Evolutionary conservation across 2,113 vertebrate species (phyloP).

Genomic region (Cheilinus undulatus): DNA sequence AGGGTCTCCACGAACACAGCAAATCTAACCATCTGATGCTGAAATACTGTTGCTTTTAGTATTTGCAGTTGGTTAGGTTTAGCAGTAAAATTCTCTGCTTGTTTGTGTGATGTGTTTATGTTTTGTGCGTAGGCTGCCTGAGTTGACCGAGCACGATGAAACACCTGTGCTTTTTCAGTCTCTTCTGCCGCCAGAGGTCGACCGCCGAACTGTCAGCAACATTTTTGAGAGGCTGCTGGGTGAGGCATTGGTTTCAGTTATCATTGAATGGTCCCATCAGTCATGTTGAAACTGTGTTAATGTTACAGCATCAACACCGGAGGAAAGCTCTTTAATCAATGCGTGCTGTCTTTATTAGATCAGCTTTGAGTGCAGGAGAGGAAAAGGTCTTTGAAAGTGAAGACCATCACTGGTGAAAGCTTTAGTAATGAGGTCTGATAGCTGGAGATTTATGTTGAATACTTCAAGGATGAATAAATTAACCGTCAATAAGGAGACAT

Average conservation of each 20-base stretch:
- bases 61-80: neutral
- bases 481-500: too few relatives aligned
- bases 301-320: neutral
- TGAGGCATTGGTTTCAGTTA: constrained; percentile 34
- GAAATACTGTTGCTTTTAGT: neutral
- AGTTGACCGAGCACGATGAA: neutral
- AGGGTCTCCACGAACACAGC: constrained; percentile 8
- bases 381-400: neutral
- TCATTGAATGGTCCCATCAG: neutral
- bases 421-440: neutral
- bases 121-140: constrained; percentile 31
- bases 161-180: constrained; percentile 50
- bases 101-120: neutral
- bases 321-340: constrained; percentile 4
- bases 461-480: too few relatives aligned
- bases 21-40: neutral
- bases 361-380: neutral
- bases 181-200: constrained; percentile 50
- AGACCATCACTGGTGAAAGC: neutral
- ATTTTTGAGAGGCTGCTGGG: constrained; percentile 69
- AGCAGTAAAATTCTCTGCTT: too few relatives aligned
- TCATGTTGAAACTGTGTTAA: constrained; percentile 19
- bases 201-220: constrained; percentile 62
- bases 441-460: too few relatives aligned
- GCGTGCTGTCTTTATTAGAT: neutral